Evolutionary conservation across 2,797 vertebrate genomes (phyloP), one percentile per base, ranked within the genome.

Genomic region (Lateolabrax maculatus): DNA sequence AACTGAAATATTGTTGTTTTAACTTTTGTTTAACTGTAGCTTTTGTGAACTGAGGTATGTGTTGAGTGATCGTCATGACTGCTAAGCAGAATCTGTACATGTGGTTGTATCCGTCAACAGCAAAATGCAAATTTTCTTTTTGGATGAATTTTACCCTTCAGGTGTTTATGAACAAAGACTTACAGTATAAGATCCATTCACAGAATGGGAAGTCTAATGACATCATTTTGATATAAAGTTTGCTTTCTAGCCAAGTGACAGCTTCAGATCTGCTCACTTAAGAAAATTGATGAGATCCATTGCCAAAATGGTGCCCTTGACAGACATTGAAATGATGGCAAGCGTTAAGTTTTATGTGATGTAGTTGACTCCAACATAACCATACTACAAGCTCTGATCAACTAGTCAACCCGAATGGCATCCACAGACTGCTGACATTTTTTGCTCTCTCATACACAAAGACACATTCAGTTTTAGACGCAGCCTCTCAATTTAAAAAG

Each of bases 321-420:
- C 88, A 91, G 91, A 90, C 89, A 94, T 79, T 90, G 87, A 86
- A 91, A 93, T 88, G 87, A 94, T 92, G 79, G 88, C 88, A 72
- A 89, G 89, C 80, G 84, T 94, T 92, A 94, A 91, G 90, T 92
- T 95, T 94, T 92, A 93, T 92, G 91, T 68, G 79, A 90, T 87
- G 89, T 85, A 92, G 91, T 93, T 92, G 92, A 94, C 91, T 91
- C 80, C 81, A 84, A 80, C 78, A 85, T 87, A 91, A 89, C 85
- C 86, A 87, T 36, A 72, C 83, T 62, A 90, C 85, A 89, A 84
- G 88, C 91, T 67, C 80, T 68, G 84, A 90, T 90, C 85, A 85
- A 85, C 88, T 86, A 81, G 90, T 90, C 86, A 90, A 88, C 86
- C 77, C 84, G 80, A 69, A 76, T 53, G 75, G 76, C 69, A 64